phyloP scores from a whole-genome alignment of 2,888 invertebrate species.

The Hecatera dysodea region DNA sequence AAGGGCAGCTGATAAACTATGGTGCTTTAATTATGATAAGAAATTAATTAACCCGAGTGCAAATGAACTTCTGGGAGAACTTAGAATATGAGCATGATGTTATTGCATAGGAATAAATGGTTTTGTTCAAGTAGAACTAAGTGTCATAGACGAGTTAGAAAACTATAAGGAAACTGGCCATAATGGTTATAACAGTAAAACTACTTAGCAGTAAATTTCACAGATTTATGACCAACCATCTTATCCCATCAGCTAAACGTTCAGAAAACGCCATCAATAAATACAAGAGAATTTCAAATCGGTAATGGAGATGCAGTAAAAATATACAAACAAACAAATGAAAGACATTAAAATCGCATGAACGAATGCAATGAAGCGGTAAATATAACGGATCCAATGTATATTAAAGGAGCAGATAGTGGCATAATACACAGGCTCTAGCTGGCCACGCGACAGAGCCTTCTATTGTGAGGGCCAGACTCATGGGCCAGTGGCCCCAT shows the following conservation, averaged over 20 bases:
- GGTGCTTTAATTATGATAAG: background rate
- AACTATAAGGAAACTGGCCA: background rate
- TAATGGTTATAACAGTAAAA: background rate
- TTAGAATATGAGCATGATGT: background rate
- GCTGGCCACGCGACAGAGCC: constrained; percentile 5
- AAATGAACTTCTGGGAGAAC: background rate
- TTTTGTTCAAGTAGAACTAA: background rate
- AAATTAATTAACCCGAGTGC: constrained; percentile 32
- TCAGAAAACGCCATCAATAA: background rate
- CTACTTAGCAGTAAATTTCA: background rate
- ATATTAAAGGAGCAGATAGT: no score
- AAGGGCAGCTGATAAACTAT: constrained; percentile 47
- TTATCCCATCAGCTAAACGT: background rate
- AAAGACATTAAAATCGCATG: background rate
- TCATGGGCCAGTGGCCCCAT: background rate
- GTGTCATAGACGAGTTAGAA: background rate
- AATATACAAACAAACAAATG: background rate
- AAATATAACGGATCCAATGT: no score
- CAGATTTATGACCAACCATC: background rate
- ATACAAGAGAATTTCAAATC: background rate
- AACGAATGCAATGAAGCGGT: constrained; percentile 6
- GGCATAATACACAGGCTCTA: background rate
- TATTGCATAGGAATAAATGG: background rate
- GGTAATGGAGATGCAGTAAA: background rate
- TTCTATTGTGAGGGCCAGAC: constrained; percentile 9